Evolutionary conservation across 37 sponge, comb jelly and placozoan genomes (phyloP), one percentile per base, ranked within the genome.

Genomic region (Bolinopsis microptera): DNA sequence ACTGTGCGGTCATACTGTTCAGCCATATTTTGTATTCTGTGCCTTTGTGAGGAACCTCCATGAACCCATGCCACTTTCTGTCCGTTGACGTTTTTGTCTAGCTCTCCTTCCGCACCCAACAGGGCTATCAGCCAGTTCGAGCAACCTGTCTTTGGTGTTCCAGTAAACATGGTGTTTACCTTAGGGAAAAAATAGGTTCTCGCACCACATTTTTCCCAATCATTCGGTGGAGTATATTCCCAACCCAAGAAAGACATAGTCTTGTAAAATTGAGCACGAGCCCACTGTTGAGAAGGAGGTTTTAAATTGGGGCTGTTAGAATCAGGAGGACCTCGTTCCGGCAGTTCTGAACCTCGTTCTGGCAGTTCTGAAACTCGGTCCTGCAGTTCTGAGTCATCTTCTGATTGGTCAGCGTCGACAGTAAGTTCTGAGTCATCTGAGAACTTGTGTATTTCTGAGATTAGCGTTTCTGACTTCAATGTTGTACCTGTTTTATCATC

Each of bases 201-300:
- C 18, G 75, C 3, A n/a, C n/a, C 18, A 3, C 75, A 30, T 21
- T 3, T 5, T n/a, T n/a, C 61, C 75, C 75, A 72, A n/a, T 21
- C 3, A 72, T n/a, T 30, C 3, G 75, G 75, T 30, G 75, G 75
- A 28, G 75, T 72, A n/a, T 72, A 72, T 24, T 8, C 18, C 31
- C 26, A 30, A 2, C 31, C 31, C 31, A 72, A n/a, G 31, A n/a
- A 28, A 23, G 75, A 30, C 75, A n/a, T 72, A n/a, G 31, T 8
- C 26, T 72, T 28, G 26, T 72, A 8, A 21, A 72, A 3, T 30
- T 28, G 75, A 21, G 26, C 75, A 5, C 26, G 26, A 8, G 31
- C 31, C 75, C 75, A 72, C 75, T 72, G 22, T 72, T 72, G 75
- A 8, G 75, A 23, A 5, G 75, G 75, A 23, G 75, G 75, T 48